These are phyloP conservation scores for Dendrolimus houi DNA, from an alignment of 2,888 invertebrate genomes.

Conservation along the genomic window DNA sequence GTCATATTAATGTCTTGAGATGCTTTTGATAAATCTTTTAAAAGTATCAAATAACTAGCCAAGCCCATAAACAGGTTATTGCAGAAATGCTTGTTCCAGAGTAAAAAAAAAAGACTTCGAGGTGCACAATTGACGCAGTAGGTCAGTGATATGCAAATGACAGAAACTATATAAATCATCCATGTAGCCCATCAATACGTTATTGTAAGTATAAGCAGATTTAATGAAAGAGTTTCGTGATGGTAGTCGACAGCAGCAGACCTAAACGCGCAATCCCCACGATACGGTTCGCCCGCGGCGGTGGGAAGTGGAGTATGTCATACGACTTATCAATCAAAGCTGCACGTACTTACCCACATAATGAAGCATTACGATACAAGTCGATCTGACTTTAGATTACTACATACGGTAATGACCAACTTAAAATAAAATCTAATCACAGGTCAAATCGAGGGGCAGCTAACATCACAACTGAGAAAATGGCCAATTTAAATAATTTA, in stretches of 20 bases:
- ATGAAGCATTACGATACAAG: not conserved
- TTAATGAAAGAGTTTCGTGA: conserved; percentile 50
- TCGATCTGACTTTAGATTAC: conserved; percentile 9
- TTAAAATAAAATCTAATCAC: conserved; percentile 6
- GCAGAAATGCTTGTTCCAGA: conserved; percentile 27
- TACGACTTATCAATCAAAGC: conserved; percentile 49
- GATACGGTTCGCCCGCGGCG: conserved; percentile 23
- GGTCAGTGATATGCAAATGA: conserved; percentile 45
- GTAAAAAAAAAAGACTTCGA: conserved; percentile 20
- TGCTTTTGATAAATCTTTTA: conserved; percentile 25
- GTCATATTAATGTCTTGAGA: conserved; percentile 22
- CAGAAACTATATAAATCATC: conserved; percentile 56
- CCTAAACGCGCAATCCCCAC: conserved; percentile 12
- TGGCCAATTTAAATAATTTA: not conserved
- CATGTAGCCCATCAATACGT: conserved; percentile 46
- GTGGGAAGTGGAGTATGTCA: conserved; percentile 59
- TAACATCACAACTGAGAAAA: not conserved
- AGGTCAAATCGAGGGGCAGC: conserved; percentile 5
- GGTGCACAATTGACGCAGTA: conserved; percentile 35
- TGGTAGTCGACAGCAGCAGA: conserved; percentile 24
- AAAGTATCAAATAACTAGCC: conserved; percentile 18
- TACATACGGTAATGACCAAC: conserved; percentile 9
- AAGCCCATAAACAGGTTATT: conserved; percentile 33
- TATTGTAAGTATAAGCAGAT: conserved; percentile 43
- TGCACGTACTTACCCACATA: not conserved